phyloP scores from a whole-genome alignment of 2,113 vertebrate species.

The Calypte anna region DNA sequence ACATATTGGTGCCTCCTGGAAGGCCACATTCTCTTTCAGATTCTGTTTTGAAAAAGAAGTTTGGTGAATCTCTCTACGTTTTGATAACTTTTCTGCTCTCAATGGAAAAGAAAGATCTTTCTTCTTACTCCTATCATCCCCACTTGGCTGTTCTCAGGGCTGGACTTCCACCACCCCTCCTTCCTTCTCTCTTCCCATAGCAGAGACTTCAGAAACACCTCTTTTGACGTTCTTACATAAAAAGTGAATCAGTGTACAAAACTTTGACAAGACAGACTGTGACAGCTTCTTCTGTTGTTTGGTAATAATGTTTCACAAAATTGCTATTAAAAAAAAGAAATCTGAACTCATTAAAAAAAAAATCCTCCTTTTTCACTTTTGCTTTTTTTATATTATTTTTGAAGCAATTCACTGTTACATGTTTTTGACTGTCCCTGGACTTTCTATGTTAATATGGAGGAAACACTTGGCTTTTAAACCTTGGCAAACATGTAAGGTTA shows the following conservation, averaged over 20 bases:
- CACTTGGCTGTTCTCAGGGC: not conserved
- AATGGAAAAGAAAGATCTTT: not conserved
- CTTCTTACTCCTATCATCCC: not conserved
- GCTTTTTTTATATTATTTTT: constrained; percentile 36
- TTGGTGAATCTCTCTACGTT: not conserved
- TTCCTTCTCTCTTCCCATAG: not conserved
- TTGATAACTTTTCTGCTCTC: not conserved
- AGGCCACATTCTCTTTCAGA: not conserved
- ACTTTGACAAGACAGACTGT: constrained; percentile 22
- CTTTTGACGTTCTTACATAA: not conserved
- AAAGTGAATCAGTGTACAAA: constrained; percentile 68
- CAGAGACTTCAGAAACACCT: not conserved
- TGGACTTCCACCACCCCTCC: not conserved
- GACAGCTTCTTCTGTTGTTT: constrained; percentile 45
- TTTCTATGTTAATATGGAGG: constrained; percentile 35
- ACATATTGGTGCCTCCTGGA: constrained; percentile 10
- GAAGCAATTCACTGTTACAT: constrained; percentile 63
- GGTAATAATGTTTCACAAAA: not conserved
- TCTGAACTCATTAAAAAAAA: constrained; percentile 31
- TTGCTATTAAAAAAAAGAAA: constrained; percentile 68
- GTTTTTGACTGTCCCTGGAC: constrained; percentile 52
- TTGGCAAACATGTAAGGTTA: not conserved
- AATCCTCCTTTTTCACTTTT: constrained; percentile 68
- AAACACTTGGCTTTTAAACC: constrained; percentile 3
- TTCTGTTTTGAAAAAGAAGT: not conserved